A percentile compares a stretch with the other conserved stretches of the same genome.
Evolutionary conservation across 1,140 invertebrate genomes (phyloP).

Genomic region (Drosophila rhopaloa): DNA sequence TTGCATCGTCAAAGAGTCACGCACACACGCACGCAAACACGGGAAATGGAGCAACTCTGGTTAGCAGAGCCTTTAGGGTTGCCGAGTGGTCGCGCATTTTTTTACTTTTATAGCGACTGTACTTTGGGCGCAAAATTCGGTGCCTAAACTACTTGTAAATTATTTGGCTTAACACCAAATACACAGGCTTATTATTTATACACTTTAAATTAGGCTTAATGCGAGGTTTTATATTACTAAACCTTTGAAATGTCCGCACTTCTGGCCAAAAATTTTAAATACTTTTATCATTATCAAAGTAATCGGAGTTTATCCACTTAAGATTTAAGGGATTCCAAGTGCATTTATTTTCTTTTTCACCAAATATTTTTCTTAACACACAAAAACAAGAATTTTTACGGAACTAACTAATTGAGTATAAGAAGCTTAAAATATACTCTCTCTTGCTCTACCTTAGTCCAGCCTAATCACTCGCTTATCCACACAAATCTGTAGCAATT

Average conservation of each 20-base stretch:
- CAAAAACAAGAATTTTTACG: too few species aligned
- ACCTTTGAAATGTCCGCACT: too few species aligned
- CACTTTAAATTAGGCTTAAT: neutral
- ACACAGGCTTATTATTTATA: neutral
- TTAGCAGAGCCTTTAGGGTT: slow-evolving; percentile 15
- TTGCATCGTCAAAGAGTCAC: slow-evolving; percentile 49
- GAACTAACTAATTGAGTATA: slow-evolving; percentile 18
- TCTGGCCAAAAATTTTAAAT: too few species aligned
- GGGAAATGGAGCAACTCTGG: slow-evolving; percentile 55
- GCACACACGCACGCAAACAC: slow-evolving; percentile 39
- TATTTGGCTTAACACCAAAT: too few species aligned
- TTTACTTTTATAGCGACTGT: slow-evolving; percentile 26
- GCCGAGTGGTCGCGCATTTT: slow-evolving; percentile 17
- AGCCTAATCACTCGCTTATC: slow-evolving; percentile 66
- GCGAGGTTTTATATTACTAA: too few species aligned
- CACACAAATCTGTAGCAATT: slow-evolving; percentile 63
- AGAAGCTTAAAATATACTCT: slow-evolving; percentile 10
- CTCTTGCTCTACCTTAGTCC: slow-evolving; percentile 5
- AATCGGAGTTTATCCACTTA: too few species aligned
- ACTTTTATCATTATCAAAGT: too few species aligned
- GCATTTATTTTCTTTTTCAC: too few species aligned
- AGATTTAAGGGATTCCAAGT: too few species aligned
- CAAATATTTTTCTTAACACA: neutral
- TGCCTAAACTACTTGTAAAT: too few species aligned
- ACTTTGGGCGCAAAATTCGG: neutral